Percentiles rank a stretch among this genome's conserved stretches.
phyloP scores from a whole-genome alignment of 2,113 vertebrate species.

The Protobothrops mucrosquamatus region DNA sequence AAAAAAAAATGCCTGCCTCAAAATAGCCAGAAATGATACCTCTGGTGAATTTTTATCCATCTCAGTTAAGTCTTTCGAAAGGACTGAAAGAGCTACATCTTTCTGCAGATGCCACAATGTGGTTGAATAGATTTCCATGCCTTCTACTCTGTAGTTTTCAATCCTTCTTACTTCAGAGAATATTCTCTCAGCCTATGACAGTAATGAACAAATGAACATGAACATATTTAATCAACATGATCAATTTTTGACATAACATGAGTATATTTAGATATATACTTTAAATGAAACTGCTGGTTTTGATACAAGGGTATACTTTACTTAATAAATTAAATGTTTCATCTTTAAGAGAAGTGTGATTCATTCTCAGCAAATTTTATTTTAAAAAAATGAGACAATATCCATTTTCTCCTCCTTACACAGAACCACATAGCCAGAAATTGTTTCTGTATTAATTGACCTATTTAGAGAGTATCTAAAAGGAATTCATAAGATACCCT shows the following conservation, averaged over 20 bases:
- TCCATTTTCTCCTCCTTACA: background rate
- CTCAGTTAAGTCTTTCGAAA: constrained; percentile 97
- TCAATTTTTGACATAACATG: background rate
- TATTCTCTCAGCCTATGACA: constrained; percentile 87
- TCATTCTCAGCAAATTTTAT: background rate
- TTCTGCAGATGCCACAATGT: constrained; percentile 98
- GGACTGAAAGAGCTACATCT: constrained; percentile 92
- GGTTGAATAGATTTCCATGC: constrained; percentile 98
- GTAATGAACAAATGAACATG: constrained; percentile 1
- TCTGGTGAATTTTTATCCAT: constrained; percentile 99
- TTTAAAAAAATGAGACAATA: background rate
- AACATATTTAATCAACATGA: background rate
- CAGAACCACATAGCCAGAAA: background rate
- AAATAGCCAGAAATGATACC: constrained; percentile 65
- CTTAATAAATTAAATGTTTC: background rate
- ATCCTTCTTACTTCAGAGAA: constrained; percentile 95
- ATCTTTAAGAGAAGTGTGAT: background rate
- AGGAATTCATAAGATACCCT: background rate
- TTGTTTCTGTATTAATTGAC: background rate
- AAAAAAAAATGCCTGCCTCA: background rate
- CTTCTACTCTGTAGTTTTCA: constrained; percentile 93
- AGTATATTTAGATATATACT: too few species aligned
- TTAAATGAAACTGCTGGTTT: background rate
- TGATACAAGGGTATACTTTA: background rate
- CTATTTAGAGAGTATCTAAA: background rate